Percentiles rank a stretch among this genome's conserved stretches.
Evolutionary conservation across 2,797 vertebrate species (phyloP).

Genomic region (Macropus fuliginosus): DNA sequence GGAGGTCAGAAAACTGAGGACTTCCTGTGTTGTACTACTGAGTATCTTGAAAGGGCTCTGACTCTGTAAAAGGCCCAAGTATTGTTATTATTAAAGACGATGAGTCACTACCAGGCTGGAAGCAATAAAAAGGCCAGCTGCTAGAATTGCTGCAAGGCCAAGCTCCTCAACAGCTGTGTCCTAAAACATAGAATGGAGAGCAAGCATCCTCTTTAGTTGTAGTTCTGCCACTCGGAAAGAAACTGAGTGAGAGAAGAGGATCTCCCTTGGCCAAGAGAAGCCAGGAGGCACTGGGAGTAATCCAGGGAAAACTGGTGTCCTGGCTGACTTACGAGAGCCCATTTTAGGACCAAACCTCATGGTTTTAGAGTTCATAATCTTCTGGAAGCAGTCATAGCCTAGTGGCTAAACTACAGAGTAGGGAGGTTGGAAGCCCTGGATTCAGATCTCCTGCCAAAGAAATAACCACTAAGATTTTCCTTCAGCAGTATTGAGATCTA

Average conservation of each 20-base stretch:
- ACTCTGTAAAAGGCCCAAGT: slow-evolving; percentile 46
- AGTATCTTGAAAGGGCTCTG: slow-evolving; percentile 51
- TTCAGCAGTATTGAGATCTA: neutral
- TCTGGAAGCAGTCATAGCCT: neutral
- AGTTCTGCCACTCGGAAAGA: neutral
- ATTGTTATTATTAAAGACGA: slow-evolving; percentile 15
- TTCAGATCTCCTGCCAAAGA: neutral
- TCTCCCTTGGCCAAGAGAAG: neutral
- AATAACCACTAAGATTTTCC: neutral
- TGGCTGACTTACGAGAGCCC: neutral
- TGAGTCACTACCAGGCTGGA: slow-evolving; percentile 31
- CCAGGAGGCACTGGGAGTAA: slow-evolving; percentile 5
- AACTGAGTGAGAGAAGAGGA: neutral
- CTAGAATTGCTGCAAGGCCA: neutral
- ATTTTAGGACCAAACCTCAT: slow-evolving; percentile 5
- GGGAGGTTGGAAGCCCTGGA: neutral
- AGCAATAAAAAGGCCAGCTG: neutral
- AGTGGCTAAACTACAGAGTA: neutral
- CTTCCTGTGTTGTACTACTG: neutral
- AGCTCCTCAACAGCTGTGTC: neutral
- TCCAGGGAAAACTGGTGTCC: neutral
- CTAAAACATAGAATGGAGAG: neutral
- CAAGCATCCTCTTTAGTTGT: neutral
- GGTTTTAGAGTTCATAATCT: neutral
- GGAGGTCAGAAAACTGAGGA: neutral